Base-by-base conservation (phyloP, 1,140 invertebrate genomes). In the Dufourea novaeangliae region DNA sequence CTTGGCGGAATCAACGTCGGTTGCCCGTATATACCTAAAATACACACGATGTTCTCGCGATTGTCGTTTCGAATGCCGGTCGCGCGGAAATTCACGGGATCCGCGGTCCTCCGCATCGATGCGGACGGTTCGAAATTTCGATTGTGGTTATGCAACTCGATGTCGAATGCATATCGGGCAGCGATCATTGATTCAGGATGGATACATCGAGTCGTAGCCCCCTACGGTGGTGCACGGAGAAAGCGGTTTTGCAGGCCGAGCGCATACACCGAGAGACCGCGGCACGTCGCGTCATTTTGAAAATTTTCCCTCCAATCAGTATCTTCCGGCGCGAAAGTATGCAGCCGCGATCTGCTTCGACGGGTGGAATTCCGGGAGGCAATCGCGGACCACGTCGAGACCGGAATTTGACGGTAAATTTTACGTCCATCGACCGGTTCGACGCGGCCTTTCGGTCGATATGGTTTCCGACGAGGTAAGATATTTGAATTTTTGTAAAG, bases 61-160 rank as follows among this genome's bases (percentile, higher is more conserved):
- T 74, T 67, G 71, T 75, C 77, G 82, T 76, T 81, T 81, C 73
- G 82, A 59, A 72, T 63, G 68, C 74, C 76, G 75, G 61, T 75
- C 82, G 62, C 63, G 74, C 73, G 82, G 74, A 84, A 80, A 85
- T 84, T 78, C 82, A 74, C 83, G 79, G 68, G 80, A 80, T 80
- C 78, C 77, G 78, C 78, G 83, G 81, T 84, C 67, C 77, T 77
- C 83, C 83, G 72, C 83, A 84, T 77, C 78, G 71, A 68, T 84
- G 78, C 73, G 78, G 78, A 80, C 56, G 78, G 52, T 25, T 70
- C 61, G 74, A 85, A 85, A 83, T 85, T 83, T 80, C 73, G 82
- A 83, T 85, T 85, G 78, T 73, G 83, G 78, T 83, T 77, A 73
- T 83, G 77, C 78, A 74, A 74, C 82, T 84, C 72, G 69, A 77